Evolutionary conservation across 1,140 invertebrate species (phyloP), one percentile per base, ranked within the genome.

Genomic region (Portunus trituberculatus): DNA sequence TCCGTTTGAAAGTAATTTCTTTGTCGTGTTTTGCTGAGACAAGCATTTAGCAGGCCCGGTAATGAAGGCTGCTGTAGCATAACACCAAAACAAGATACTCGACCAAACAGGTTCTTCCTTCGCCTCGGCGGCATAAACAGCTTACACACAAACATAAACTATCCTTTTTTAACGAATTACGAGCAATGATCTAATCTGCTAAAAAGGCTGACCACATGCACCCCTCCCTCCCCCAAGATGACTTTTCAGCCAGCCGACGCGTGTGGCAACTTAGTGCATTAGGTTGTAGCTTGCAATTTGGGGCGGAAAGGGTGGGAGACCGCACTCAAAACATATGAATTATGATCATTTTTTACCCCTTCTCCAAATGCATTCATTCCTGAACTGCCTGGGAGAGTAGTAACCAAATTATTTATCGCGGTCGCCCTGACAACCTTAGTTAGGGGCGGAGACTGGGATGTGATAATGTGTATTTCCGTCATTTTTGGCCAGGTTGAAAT

Each of bases 281-380:
- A 95, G 94, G 94, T 86, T 82, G 84, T 59, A 52, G 90, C 83
- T 95, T 95, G 94, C 91, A 95, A 95, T 95, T 95, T 95, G 94
- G 94, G 48, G 84, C 28, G 84, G 46, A 52, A 48, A 31, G 83
- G 87, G 86, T 59, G 67, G 28, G 67, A 83, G 4, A 7, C 31
- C n/a, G 29, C 87, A 46, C 67, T 84, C 88, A 91, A 90, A 93
- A 93, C 92, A 87, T 52, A 93, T 93, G 92, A 93, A 93, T 93
- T 93, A 93, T 93, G 92, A 93, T 93, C 92, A 52, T 67, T 52
- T 87, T 92, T 95, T 95, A 91, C 76, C 90, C 94, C 89, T 95
- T 92, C 94, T 95, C 91, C 91, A 92, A 92, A 95, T 95, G 94
- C 94, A 95, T 95, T 95, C 94, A 84, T 95, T 92, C 91, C 91